A percentile compares a stretch with the other conserved stretches of the same genome.
These are phyloP conservation scores for Lethocerus indicus DNA, from an alignment of 1,140 invertebrate species.

Conservation along the genomic window DNA sequence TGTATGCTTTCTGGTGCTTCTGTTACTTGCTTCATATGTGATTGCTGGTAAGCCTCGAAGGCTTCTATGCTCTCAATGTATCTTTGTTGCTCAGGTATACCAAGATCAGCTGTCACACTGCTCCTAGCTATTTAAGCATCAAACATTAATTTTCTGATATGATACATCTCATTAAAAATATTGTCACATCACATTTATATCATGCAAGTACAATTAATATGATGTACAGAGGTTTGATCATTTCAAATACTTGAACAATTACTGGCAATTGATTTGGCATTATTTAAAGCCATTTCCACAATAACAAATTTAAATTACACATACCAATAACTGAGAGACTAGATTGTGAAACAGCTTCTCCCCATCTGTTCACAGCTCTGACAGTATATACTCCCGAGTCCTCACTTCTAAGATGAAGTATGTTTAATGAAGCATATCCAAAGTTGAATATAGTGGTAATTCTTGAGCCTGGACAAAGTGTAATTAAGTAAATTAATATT, in stretches of 20 bases:
- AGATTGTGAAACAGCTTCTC: constrained; percentile 67
- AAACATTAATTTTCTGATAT: neutral
- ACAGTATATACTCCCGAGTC: constrained; percentile 84
- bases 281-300: neutral
- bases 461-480: constrained; percentile 45
- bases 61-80: constrained; percentile 88
- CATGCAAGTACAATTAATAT: neutral
- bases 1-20: constrained; percentile 58
- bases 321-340: constrained; percentile 53
- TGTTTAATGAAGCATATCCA: constrained; percentile 94
- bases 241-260: too few species aligned
- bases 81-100: constrained; percentile 79
- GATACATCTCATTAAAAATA: neutral
- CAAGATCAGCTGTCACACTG: constrained; percentile 66
- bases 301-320: constrained; percentile 26
- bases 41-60: constrained; percentile 75
- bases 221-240: too few species aligned
- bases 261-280: neutral
- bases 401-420: constrained; percentile 89
- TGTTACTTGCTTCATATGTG: constrained; percentile 21
- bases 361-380: constrained; percentile 70
- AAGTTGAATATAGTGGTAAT: constrained; percentile 95
- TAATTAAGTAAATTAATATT: neutral
- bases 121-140: constrained; percentile 39
- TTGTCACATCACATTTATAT: too few species aligned